Evolutionary conservation across 2,888 invertebrate genomes (phyloP).

Genomic region (Abrostola tripartita): DNA sequence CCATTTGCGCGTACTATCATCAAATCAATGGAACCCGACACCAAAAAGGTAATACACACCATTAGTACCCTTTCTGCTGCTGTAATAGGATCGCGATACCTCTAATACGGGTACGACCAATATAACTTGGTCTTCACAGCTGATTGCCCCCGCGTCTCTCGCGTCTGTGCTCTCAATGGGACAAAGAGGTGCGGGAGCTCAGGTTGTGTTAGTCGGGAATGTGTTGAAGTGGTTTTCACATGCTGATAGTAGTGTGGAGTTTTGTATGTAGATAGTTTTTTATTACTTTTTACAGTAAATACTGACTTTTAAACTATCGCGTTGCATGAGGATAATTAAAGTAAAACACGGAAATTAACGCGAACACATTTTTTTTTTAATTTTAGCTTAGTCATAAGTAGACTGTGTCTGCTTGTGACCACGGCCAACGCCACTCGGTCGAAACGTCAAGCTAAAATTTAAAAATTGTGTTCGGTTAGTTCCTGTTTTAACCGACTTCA

Average conservation of each 20-base stretch:
- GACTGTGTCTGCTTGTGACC: too few relatives aligned
- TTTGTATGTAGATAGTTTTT: too few relatives aligned
- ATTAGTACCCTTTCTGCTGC: conserved; percentile 39
- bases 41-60: conserved; percentile 32
- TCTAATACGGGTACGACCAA: conserved; percentile 26
- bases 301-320: too few relatives aligned
- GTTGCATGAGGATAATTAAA: too few relatives aligned
- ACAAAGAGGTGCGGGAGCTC: conserved; percentile 42
- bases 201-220: conserved; percentile 8
- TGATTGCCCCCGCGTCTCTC: conserved; percentile 34
- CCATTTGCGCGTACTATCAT: not conserved
- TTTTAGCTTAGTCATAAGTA: too few relatives aligned
- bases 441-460: too few relatives aligned
- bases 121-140: conserved; percentile 26
- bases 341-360: too few relatives aligned
- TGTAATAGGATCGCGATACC: conserved; percentile 34
- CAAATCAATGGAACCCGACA: conserved; percentile 1
- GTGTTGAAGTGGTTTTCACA: conserved; percentile 29
- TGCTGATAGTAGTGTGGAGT: not conserved
- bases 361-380: too few relatives aligned
- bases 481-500: too few relatives aligned
- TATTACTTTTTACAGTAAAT: too few relatives aligned
- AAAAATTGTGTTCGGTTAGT: too few relatives aligned
- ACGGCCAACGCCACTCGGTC: too few relatives aligned
- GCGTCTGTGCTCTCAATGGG: conserved; percentile 10